Evolutionary conservation across 2,113 vertebrate species (phyloP), one percentile per base, ranked within the genome.

Genomic region (Ceyx cyanopectus): DNA sequence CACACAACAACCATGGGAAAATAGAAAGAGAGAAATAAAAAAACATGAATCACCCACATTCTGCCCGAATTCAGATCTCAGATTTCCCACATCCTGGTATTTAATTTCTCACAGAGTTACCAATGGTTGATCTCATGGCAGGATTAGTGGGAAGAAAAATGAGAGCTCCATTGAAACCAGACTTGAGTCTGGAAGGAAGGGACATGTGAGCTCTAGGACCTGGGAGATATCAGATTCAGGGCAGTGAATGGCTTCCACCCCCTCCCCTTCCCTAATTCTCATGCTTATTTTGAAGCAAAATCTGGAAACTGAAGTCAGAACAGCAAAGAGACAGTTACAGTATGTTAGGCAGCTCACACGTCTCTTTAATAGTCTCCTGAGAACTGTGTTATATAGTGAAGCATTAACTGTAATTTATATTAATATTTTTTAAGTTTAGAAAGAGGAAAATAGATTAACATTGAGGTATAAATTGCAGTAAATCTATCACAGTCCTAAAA

Each of bases 161-260:
- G 96, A 94, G 94, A 92, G 37, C 87, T 96, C 95, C 95, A 96
- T 94, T 95, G 96, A 96, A 96, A 96, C 89, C 94, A 96, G 83
- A 94, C 93, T 95, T 92, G 77, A 94, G 81, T 91, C 90, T 95
- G 86, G 83, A 94, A 95, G 62, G 85, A 94, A 70, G 62, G 90
- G 81, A 68, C 54, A 69, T 85, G 74, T 89, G 89, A 95, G 89
- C 84, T 96, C 66, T 92, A 95, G 90, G 92, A 96, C 94, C 81
- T 3, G 0, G 63, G 73, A 94, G 81, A 87, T 88, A 92, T 67
- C 81, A 82, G 67, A 85, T 94, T 90, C 58, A 30, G 66, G 26
- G 62, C 43, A 81, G 62, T 45, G 80, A 94, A 89, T 86, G 46
- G 83, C 51, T 93, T 87, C 50, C 26, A 67, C 51, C 40, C 51